These are phyloP conservation scores for Wiebesia pumilae DNA, from an alignment of 1,140 invertebrate species.

Conservation along the genomic window DNA sequence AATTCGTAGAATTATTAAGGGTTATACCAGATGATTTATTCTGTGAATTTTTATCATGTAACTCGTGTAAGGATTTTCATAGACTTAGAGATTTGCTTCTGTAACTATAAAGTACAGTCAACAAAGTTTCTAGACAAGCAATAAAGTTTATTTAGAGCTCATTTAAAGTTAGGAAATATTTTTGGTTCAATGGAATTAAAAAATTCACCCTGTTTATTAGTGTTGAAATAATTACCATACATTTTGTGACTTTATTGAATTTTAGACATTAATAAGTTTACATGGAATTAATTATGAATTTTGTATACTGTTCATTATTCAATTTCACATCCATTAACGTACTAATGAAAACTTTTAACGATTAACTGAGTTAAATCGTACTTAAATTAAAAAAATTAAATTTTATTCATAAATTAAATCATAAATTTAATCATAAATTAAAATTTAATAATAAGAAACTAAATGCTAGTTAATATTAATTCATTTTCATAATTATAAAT, in stretches of 20 bases:
- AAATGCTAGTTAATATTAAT: too few species aligned
- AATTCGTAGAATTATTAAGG: constrained; percentile 13
- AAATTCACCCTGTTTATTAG: neutral
- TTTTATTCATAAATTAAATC: too few species aligned
- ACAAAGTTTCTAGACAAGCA: constrained; percentile 29
- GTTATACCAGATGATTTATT: neutral
- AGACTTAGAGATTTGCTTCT: constrained; percentile 36
- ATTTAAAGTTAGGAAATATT: constrained; percentile 12
- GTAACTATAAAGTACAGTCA: constrained; percentile 19
- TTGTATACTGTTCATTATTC: neutral
- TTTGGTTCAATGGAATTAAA: neutral
- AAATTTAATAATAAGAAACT: too few species aligned
- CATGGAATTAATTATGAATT: neutral
- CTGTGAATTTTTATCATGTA: constrained; percentile 19
- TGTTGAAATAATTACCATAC: neutral
- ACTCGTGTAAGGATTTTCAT: constrained; percentile 25
- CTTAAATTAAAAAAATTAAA: too few species aligned
- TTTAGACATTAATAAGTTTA: neutral
- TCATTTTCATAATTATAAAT: too few species aligned
- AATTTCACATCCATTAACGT: too few species aligned
- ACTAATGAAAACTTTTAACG: too few species aligned
- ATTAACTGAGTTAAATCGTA: too few species aligned
- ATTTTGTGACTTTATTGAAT: neutral
- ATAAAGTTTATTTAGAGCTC: constrained; percentile 29
- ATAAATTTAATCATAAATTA: too few species aligned